Base-by-base conservation (phyloP, 2,113 vertebrate genomes). In the Caracal caracal region DNA sequence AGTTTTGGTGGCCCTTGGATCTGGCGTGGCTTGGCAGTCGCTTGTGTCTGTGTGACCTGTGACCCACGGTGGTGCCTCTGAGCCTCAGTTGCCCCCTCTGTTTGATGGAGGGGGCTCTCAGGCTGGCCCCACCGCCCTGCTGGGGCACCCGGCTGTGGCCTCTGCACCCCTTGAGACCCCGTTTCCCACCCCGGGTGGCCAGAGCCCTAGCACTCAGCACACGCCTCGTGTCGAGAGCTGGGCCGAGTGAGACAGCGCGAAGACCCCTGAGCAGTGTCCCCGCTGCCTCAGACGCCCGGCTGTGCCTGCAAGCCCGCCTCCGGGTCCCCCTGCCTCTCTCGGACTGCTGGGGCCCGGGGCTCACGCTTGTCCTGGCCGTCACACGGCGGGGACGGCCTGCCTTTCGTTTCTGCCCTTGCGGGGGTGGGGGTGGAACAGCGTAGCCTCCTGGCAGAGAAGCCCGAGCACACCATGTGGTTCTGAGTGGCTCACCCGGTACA, bases 251-350 rank as follows among this genome's bases (percentile, higher is more conserved):
- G 63, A 30, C 28, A 15, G 63, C 6, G 56, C 56, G 6, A 8
- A 66, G 63, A 65, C 63, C 63, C 63, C 63, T 5, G 28, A 30
- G 63, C 63, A 65, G 30, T 66, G 63, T 68, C 30, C 15, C 30
- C 0, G 0, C 30, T 10, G 28, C 63, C 28, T 33, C 30, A 6
- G 30, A 15, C 2, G 30, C 63, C 33, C 3, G 16, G 16, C 6
- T 15, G 68, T 37, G 17, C n/a, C 15, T 9, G 66, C 65, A 30
- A 17, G 33, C 66, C 70, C 1, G 0, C 70, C 19, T 22, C 70
- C 10, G 70, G 35, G 70, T 40, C 35, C 70, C 12, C 20, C 70
- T 24, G 70, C 70, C 70, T 35, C 17, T 71, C 20, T 71, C 2
- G 7, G 65, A 17, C 61, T 5, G 26, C 11, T 65, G 59, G 59